A percentile compares a stretch with the other conserved stretches of the same genome.
These are phyloP conservation scores for Enteromius anoplus DNA, from an alignment of 2,797 vertebrate species.

Conservation along the genomic window DNA sequence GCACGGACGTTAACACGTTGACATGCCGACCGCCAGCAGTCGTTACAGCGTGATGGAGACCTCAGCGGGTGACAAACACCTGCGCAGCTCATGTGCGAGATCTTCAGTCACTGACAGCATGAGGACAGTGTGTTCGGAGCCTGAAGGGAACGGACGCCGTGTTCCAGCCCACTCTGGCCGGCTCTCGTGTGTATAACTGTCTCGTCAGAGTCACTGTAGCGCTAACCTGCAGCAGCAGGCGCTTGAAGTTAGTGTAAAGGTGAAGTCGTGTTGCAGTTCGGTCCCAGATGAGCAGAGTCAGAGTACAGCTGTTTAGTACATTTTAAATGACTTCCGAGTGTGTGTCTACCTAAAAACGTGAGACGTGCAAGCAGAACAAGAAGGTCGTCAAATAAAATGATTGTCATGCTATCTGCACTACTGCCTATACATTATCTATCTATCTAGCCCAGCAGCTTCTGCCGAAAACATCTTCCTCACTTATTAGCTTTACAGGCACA, in stretches of 20 bases:
- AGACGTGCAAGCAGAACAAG: too few species aligned
- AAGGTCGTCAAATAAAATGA: not conserved
- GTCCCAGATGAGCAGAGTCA: not conserved
- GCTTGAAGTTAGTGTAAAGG: not conserved
- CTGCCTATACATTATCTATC: not conserved
- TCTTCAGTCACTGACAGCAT: not conserved
- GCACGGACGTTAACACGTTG: conserved; percentile 26
- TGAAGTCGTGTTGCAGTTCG: not conserved
- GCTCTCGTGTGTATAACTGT: not conserved
- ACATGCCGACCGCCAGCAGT: conserved; percentile 23
- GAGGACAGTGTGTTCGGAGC: conserved; percentile 12
- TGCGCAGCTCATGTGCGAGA: not conserved
- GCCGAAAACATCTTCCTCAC: not conserved
- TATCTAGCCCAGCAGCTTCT: not conserved
- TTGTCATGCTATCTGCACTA: too few species aligned
- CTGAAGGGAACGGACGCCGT: conserved; percentile 18
- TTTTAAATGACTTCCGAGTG: not conserved
- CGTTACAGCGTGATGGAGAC: conserved; percentile 17
- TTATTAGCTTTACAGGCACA: conserved; percentile 1
- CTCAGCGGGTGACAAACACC: conserved; percentile 36
- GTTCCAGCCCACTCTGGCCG: not conserved
- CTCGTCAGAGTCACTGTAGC: not conserved
- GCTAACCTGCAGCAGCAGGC: not conserved
- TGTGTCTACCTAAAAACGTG: not conserved
- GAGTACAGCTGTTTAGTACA: not conserved